These are phyloP conservation scores for Psilanteris sp. DNA, from an alignment of 1,140 invertebrate genomes.

Conservation along the genomic window DNA sequence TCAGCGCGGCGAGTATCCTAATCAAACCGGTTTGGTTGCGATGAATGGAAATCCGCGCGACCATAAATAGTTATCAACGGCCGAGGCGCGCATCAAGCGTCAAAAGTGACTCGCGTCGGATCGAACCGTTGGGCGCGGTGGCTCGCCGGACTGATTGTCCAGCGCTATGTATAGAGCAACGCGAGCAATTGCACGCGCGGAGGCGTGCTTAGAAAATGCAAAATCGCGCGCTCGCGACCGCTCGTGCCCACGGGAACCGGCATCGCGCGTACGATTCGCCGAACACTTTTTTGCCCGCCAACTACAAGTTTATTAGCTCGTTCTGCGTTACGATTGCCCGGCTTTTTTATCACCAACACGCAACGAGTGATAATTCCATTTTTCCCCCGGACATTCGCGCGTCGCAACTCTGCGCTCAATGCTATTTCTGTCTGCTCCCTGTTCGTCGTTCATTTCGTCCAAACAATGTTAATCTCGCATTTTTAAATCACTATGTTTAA, in stretches of 20 bases:
- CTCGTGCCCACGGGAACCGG: slow-evolving; percentile 51
- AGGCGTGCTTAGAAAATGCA: slow-evolving; percentile 49
- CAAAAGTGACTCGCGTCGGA: slow-evolving; percentile 47
- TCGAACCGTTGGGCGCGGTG: slow-evolving; percentile 23
- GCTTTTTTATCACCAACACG: slow-evolving; percentile 23
- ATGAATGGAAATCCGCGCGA: slow-evolving; percentile 28
- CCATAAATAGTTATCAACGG: slow-evolving; percentile 45
- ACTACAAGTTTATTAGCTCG: slow-evolving; percentile 32
- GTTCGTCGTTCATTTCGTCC: slow-evolving; percentile 5
- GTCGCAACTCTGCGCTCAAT: slow-evolving; percentile 6
- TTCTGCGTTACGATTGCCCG: slow-evolving; percentile 28
- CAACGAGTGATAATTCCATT: slow-evolving; percentile 32
- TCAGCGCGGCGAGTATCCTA: slow-evolving; percentile 28
- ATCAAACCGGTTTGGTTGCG: slow-evolving; percentile 37
- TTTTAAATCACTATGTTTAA: too few species aligned
- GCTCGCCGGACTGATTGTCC: slow-evolving; percentile 43
- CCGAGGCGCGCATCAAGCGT: too few species aligned
- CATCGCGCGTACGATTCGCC: neutral
- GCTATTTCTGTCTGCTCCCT: slow-evolving; percentile 8
- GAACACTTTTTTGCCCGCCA: slow-evolving; percentile 14
- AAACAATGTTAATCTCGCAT: too few species aligned
- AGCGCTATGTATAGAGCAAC: slow-evolving; percentile 47
- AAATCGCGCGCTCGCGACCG: slow-evolving; percentile 39
- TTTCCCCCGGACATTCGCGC: slow-evolving; percentile 21
- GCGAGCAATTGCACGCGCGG: slow-evolving; percentile 42